Conservation (phyloP, 2,888 invertebrate genomes). For the Sympetrum striolatum region DNA sequence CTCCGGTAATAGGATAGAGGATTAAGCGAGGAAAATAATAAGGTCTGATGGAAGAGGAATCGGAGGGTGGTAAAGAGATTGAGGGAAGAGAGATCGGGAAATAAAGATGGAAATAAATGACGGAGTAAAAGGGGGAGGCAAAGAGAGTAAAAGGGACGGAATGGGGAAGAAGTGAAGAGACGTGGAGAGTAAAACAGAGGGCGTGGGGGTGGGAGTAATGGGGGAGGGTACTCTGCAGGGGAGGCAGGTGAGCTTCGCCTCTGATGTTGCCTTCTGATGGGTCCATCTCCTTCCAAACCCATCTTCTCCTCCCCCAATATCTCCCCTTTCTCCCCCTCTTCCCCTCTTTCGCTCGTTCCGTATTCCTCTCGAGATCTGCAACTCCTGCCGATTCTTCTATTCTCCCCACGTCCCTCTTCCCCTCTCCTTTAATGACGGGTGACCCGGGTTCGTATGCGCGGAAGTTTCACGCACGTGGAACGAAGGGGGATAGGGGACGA, state of each 20-base stretch:
- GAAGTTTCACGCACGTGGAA: background rate
- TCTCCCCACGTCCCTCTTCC: background rate
- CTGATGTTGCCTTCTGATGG: conserved; percentile 21
- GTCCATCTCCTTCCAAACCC: conserved; percentile 7
- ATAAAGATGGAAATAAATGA: background rate
- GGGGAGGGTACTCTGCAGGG: background rate
- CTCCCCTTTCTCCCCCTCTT: background rate
- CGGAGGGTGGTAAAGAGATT: background rate
- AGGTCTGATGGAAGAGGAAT: background rate
- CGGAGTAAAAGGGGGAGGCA: background rate
- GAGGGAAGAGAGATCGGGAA: background rate
- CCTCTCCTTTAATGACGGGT: conserved; percentile 13
- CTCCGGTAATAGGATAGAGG: too few relatives aligned
- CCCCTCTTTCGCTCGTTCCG: background rate
- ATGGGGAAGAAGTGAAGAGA: background rate
- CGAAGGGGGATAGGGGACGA: background rate
- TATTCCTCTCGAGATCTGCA: background rate
- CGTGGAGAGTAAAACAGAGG: background rate
- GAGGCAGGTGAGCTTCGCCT: conserved; percentile 4
- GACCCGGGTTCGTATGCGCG: background rate
- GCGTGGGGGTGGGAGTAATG: background rate
- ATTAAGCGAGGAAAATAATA: too few relatives aligned
- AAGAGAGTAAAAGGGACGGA: background rate
- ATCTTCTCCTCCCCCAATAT: background rate
- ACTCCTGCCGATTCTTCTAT: background rate